Percentiles rank a stretch among this genome's conserved stretches.
These are phyloP conservation scores for Tetraodon nigroviridis DNA, from an alignment of 2,113 vertebrate genomes.

Conservation along the genomic window DNA sequence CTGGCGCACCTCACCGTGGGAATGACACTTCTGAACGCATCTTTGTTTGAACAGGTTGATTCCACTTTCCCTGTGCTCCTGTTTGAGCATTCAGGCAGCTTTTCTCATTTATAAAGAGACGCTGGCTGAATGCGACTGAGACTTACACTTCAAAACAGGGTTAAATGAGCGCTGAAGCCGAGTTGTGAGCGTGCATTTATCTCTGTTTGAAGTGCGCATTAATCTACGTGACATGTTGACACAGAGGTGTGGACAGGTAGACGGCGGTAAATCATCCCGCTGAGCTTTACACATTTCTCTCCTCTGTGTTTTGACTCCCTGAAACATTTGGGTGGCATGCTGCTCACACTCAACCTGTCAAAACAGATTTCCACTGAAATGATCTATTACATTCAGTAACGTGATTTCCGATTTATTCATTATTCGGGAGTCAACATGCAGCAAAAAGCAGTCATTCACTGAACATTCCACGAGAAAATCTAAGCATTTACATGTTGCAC, in stretches of 20 bases:
- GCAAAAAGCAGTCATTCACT: no score
- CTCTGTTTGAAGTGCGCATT: conserved; percentile 43
- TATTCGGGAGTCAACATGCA: no score
- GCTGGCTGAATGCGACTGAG: conserved; percentile 20
- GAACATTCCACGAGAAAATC: no score
- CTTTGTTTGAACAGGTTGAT: conserved; percentile 66
- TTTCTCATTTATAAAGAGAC: conserved; percentile 26
- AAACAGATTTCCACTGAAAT: background rate
- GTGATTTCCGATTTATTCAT: no score
- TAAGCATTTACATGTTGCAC: no score
- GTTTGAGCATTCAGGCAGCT: conserved; percentile 27
- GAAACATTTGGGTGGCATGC: background rate
- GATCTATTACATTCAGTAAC: background rate
- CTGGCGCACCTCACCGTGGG: conserved; percentile 68
- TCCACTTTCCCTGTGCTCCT: conserved; percentile 59
- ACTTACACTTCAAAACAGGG: conserved; percentile 43
- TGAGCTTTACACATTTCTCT: conserved; percentile 15
- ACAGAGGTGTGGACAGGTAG: conserved; percentile 24
- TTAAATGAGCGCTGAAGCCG: conserved; percentile 27
- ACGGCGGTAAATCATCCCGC: conserved; percentile 14
- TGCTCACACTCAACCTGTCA: conserved; percentile 7
- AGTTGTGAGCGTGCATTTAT: conserved; percentile 15
- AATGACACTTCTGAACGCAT: conserved; percentile 67
- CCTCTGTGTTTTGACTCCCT: background rate
- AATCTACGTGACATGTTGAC: conserved; percentile 20